Evolutionary conservation across 2,797 vertebrate species (phyloP), one percentile per base, ranked within the genome.

Genomic region (Eutrigla gurnardus): DNA sequence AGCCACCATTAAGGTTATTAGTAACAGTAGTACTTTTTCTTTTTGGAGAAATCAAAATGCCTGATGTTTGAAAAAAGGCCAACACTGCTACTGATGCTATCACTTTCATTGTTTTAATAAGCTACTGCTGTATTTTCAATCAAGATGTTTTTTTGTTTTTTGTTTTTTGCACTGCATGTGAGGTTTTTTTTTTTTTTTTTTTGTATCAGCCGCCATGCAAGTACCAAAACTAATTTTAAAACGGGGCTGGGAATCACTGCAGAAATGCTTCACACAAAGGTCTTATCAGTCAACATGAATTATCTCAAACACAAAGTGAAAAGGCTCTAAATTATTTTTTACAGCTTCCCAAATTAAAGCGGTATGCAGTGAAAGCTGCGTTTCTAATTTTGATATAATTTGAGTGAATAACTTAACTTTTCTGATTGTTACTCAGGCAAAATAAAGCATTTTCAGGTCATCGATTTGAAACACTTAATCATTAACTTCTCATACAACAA

Each of bases 191-290:
- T 42, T 69, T 15, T 58, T 7, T 58, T 33, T 45, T 64, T 65
- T 71, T 33, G 8, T 47, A 61, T 70, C 37, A 62, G 39, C 49
- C 15, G 3, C 47, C 66, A 54, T 18, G 47, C 32, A 35, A 59
- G 40, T 14, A 70, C 40, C 17, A 40, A 63, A 69, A 65, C 54
- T 50, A 60, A 77, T 77, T 73, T 61, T 49, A 61, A 68, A 75
- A 57, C 52, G 64, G 50, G n/a, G 2, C 57, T 67, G 55, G 39
- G 55, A 65, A 52, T 73, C 55, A 60, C 61, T 62, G 61, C 43
- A 43, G 33, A 69, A 36, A 18, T 18, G 59, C 65, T 60, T 78
- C 39, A 66, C 78, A 74, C 75, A 74, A 66, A 57, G 35, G 61
- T 53, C 65, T 66, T 42, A 55, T 62, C 52, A 52, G 37, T 61